Base-by-base conservation (phyloP, 30 jellyfish, hydroid and myxozoan species). In the Hydractinia echinata region DNA sequence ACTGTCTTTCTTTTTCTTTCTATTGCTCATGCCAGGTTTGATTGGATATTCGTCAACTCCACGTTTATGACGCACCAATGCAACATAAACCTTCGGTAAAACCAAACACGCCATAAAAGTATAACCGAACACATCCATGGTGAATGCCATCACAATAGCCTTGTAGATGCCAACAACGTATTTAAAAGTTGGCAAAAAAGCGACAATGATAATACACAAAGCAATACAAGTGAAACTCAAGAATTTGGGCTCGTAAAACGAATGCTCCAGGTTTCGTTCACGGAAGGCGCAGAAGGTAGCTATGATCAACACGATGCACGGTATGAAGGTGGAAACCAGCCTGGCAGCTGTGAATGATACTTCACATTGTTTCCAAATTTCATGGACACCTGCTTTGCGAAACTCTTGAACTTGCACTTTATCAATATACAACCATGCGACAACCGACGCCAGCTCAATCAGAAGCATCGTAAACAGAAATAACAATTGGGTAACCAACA, bases 61-160 rank as follows among this genome's bases (percentile, higher is more conserved):
- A 50, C 81, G 81, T 30, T 60, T 30, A 30, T 3, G 55, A 58
- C 81, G 81, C 4, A 71, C 51, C 55, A 71, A 55, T n/a, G 60
- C 81, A 50, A 71, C 52, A 58, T 83, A 80, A 5, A 89, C 18
- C 54, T 89, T 89, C 4, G 96, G 96, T 61, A 83, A 82, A 66
- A 89, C 64, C 83, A 89, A 77, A 76, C 96, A 83, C 16, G 89
- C 93, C 39, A 89, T 79, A 80, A 76, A 89, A 14, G 96, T 89
- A 60, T 18, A 89, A 4, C 89, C 94, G 76, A 90, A 83, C 51
- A 89, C 84, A 48, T 89, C 94, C 55, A 89, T 88, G 20, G 96
- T 89, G 81, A 83, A 89, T 20, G 96, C 96, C 96, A 89, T 77
- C 21, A 89, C 96, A 18, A 89, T 79, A 19, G 96, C 93, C 44